Base-by-base conservation (phyloP, 1,140 invertebrate species). In the Drosophila arawakana region DNA sequence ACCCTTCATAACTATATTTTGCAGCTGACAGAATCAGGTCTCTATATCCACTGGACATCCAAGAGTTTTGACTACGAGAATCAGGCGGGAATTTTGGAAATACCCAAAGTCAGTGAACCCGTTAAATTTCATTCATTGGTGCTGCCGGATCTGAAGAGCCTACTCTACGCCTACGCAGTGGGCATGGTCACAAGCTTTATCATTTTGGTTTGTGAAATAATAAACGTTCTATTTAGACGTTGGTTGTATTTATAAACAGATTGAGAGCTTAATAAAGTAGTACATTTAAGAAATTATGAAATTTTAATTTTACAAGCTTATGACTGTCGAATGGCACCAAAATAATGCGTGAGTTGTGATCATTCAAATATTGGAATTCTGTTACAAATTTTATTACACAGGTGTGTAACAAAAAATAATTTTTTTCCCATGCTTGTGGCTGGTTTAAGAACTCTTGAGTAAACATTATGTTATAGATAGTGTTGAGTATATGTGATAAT, bases 11-110 rank as follows among this genome's bases (percentile, higher is more conserved):
- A 30, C 1, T 78, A 71, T 10, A 70, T 35, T 3, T 41, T 89
- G 47, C 70, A 75, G 13, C n/a, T 89, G 0, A 15, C 10, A 0
- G 35, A 88, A 11, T 75, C 68, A 0, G 83, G 83, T 0, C 44
- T 88, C 3, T 46, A 71, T 4, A 35, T n/a, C 0, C 52, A 84
- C 3, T 88, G 83, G 83, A 60, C 75, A 5, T 15, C 34, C 0
- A 61, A 44, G 21, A 79, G 84, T 3, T 89, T 84, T 11, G 57
- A 71, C 7, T 66, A 88, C 13, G 89, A 89, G 83, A 65, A 77
- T 0, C 63, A 59, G 6, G 83, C 82, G 5, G 79, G 84, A 0
- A 65, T 49, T 2, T 65, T 82, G 7, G 41, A 60, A 10, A 50
- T 62, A 1, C 34, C 41, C 6, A 47, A 74, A 3, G 7, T 68